phyloP scores from a whole-genome alignment of 2,888 invertebrate genomes.

The Leucoptera coffeella region DNA sequence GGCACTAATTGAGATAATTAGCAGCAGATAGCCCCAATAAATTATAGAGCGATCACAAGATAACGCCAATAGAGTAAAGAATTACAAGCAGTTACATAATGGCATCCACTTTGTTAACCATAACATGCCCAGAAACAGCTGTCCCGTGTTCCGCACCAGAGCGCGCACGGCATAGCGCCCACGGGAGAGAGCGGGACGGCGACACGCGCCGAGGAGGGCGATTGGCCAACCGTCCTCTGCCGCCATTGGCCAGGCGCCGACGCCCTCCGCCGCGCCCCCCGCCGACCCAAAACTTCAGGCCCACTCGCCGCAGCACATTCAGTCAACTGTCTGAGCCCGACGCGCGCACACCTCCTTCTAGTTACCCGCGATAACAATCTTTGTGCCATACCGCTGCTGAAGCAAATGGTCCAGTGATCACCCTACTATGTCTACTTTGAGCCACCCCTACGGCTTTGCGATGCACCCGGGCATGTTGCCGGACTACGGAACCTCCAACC shows the following conservation, averaged over 20 bases:
- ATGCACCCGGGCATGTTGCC: conserved; percentile 45
- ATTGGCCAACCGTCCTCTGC: no score
- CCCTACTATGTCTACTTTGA: conserved; percentile 33
- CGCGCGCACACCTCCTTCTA: conserved; percentile 34
- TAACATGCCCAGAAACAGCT: conserved; percentile 36
- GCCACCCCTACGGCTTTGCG: conserved; percentile 48
- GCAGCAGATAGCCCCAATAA: no score
- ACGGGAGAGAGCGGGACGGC: conserved; percentile 37
- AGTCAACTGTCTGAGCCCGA: conserved; percentile 43
- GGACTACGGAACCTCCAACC: conserved; percentile 32
- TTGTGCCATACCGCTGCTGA: conserved; percentile 42
- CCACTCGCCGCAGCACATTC: conserved; percentile 20
- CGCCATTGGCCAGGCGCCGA: conserved; percentile 22
- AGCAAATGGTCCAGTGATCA: conserved; percentile 12
- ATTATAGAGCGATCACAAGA: no score
- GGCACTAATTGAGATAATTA: no score
- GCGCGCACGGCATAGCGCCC: conserved; percentile 10
- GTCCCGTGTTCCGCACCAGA: conserved; percentile 24
- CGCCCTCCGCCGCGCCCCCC: conserved; percentile 30
- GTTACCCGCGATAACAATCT: conserved; percentile 23
- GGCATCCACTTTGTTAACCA: conserved; percentile 17
- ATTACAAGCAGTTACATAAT: conserved; percentile 36
- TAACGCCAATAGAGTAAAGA: no score
- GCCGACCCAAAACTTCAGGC: conserved; percentile 24
- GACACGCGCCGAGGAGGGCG: conserved; percentile 12